Evolutionary conservation across 2,797 vertebrate genomes (phyloP).

Genomic region (Myotis daubentonii): DNA sequence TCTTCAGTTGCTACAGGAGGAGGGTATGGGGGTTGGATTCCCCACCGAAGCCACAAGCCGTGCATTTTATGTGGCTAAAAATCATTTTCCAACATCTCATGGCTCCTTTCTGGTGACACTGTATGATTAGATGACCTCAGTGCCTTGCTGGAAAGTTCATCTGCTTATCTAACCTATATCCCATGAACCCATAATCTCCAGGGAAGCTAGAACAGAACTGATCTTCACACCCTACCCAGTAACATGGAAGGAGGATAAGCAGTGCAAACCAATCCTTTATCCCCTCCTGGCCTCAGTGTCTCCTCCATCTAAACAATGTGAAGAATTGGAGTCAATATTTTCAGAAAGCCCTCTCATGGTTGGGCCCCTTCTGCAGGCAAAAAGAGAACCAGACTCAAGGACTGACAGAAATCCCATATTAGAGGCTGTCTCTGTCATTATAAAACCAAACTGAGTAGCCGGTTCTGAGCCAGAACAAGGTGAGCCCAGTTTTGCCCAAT

Average conservation of each 20-base stretch:
- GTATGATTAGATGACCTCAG: neutral
- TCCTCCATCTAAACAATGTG: neutral
- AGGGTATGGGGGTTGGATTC: neutral
- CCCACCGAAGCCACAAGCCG: neutral
- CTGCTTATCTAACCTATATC: neutral
- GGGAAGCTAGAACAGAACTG: neutral
- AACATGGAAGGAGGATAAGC: neutral
- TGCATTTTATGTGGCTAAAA: neutral
- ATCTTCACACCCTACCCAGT: neutral
- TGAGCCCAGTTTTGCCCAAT: neutral
- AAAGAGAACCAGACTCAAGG: neutral
- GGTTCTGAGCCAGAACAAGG: neutral
- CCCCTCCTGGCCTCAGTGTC: neutral
- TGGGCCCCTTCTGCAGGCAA: neutral
- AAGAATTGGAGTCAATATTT: slow-evolving; percentile 12
- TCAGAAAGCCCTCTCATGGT: neutral
- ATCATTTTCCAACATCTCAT: neutral
- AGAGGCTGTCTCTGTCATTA: neutral
- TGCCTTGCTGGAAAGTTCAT: neutral
- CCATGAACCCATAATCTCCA: neutral
- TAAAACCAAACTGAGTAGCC: slow-evolving; percentile 38
- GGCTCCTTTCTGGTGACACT: neutral
- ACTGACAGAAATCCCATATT: neutral
- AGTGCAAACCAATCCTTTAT: neutral
- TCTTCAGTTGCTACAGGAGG: neutral